These are phyloP conservation scores for Botrylloides violaceus DNA, from an alignment of 23 tunicate species.

Conservation along the genomic window DNA sequence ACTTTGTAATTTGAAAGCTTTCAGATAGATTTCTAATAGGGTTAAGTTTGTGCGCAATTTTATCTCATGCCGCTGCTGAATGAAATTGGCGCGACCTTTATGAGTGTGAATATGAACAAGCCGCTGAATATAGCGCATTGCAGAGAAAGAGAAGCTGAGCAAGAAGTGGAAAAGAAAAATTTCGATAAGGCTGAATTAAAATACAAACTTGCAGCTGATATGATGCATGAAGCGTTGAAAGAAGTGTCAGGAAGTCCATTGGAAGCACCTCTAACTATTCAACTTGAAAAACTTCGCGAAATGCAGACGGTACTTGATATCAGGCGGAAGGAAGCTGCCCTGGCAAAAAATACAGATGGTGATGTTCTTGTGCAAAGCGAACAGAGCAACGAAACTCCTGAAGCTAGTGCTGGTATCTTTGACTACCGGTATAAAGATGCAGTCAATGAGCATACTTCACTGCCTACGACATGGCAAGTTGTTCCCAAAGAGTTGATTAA, in stretches of 20 bases:
- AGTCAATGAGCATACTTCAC: not conserved
- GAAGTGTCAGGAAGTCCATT: not conserved
- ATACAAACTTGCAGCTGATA: constrained; percentile 7
- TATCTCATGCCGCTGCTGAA: not conserved
- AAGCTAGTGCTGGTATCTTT: not conserved
- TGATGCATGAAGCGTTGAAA: not conserved
- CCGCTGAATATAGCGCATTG: constrained; percentile 10
- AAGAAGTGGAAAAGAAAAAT: not conserved
- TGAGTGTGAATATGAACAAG: constrained; percentile 7
- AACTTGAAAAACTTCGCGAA: not conserved
- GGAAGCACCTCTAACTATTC: not conserved
- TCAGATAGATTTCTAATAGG: too few relatives aligned
- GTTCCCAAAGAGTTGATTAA: not conserved
- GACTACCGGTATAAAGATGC: not conserved
- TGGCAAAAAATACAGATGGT: not conserved
- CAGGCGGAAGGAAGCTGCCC: constrained; percentile 4
- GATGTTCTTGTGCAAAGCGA: not conserved
- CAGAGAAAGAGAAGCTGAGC: constrained; percentile 4
- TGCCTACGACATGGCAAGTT: constrained; percentile 7
- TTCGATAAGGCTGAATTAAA: constrained; percentile 10
- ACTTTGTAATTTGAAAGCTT: too few relatives aligned
- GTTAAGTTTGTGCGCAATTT: too few relatives aligned
- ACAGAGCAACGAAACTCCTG: not conserved
- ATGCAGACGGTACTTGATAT: not conserved
- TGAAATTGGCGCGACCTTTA: not conserved